Base-by-base conservation (phyloP, 1,140 invertebrate genomes). In the Rhagoletis zephyria region DNA sequence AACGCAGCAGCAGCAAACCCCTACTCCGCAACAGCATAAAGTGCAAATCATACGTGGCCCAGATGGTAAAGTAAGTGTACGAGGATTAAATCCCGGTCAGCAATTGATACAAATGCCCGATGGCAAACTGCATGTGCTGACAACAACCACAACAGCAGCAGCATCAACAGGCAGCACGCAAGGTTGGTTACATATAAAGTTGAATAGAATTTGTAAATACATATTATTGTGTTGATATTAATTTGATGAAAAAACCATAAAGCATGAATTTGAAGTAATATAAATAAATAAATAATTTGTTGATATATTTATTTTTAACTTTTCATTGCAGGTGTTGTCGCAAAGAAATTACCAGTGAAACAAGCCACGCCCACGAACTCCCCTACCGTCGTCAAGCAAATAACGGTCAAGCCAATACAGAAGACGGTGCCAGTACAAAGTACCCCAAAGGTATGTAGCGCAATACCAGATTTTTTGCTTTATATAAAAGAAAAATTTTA, bases 41-140 rank as follows among this genome's bases (percentile, higher is more conserved):
- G 96, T 99, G 51, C 97, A 98, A 94, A 97, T 99, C 87, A 96
- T 98, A 89, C 96, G 97, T 90, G 95, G 96, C 0, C 96, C 97
- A 0, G 97, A 98, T 93, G 98, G 98, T 19, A 98, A 98, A 93
- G 94, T 99, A 0, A 97, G 98, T 92, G 97, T 99, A 3, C 95
- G 97, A 87, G 98, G 98, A 7, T 94, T 99, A 1, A 95, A 98
- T 92, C 97, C 97, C 74, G 97, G 98, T n/a, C 98, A 99, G 91
- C 97, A 98, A 90, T 94, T 98, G 45, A 96, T 98, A 42, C 97
- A 98, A 92, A 96, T 98, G 94, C 96, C 98, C 0, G 98, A 99
- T 94, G 98, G 98, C 0, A 97, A 98, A 93, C 93, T 99, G 56
- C 98, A 99, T 90, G 96, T 98, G 3, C 94, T 98, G 30, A 96